Evolutionary conservation across 2,113 vertebrate genomes (phyloP).

Genomic region (Sceloporus undulatus): DNA sequence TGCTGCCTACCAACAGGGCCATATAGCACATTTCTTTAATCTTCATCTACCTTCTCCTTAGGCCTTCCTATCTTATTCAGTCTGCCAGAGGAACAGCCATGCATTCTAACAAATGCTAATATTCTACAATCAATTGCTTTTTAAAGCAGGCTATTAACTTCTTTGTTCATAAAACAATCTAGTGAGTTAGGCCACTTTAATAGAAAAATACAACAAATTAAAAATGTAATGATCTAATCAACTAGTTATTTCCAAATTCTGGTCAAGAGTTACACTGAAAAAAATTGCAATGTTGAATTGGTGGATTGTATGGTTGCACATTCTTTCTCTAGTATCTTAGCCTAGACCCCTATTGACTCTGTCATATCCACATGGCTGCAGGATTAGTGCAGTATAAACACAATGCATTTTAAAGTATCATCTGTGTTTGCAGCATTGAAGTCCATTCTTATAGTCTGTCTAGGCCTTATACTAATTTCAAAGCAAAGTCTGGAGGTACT

Average conservation of each 20-base stretch:
- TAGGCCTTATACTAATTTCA: neutral
- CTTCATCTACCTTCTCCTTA: no score
- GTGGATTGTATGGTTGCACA: neutral
- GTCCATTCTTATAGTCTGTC: neutral
- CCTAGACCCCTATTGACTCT: neutral
- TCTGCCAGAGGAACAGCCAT: no score
- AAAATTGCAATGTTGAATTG: constrained; percentile 34
- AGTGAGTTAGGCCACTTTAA: no score
- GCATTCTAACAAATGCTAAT: no score
- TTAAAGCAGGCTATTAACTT: no score
- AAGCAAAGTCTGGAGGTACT: neutral
- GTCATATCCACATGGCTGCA: neutral
- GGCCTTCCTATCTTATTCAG: no score
- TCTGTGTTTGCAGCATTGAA: neutral
- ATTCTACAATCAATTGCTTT: no score
- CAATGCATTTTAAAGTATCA: neutral
- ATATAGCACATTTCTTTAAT: no score
- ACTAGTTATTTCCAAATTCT: neutral
- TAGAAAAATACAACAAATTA: no score
- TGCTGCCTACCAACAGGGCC: no score
- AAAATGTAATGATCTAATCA: neutral
- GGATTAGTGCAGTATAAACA: neutral
- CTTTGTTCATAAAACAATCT: no score
- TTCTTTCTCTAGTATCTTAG: neutral
- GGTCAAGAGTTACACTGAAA: neutral